Base-by-base conservation (phyloP, 2,797 vertebrate genomes). In the Brotogeris chrysoptera region DNA sequence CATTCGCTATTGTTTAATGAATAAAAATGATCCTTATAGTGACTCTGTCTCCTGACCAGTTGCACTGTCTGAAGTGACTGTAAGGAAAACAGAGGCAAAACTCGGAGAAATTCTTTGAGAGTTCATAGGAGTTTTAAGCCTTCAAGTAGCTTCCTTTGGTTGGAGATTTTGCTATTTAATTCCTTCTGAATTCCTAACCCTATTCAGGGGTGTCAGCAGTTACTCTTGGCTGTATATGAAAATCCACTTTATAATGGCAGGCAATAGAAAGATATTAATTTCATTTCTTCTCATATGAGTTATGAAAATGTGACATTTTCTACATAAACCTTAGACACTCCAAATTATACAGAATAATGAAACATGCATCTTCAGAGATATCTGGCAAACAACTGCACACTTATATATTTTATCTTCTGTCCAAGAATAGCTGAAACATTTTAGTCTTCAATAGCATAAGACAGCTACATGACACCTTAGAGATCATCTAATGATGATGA, bases 401-500 rank as follows among this genome's bases (percentile, higher is more conserved):
- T 81, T 53, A 84, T 69, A n/a, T 28, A 80, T 79, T 44, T 73
- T 60, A 76, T 84, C 50, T 73, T 95, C 66, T 86, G 59, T 70
- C 60, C 55, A 70, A 88, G 63, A 88, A 66, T 4, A 84, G 55
- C 46, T 73, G 80, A 93, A 86, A 84, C 23, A 70, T 79, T 96
- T 73, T 28, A 49, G 25, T 73, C 43, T 82, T 93, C 78, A 41
- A 3, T 46, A 68, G 10, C 25, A 66, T 90, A 32, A 92, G 63
- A 88, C 69, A 83, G 12, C 30, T 49, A 76, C 53, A 93, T 0
- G 1, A 79, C 59, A 88, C 86, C 74, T 86, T 73, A 28, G 94
- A 92, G 90, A 92, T 86, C 46, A 90, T 57, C 16, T 93, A 92
- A 93, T 68, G 80, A 81, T 95, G 95, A 96, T 89, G 74, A 82